phyloP scores from a whole-genome alignment of 2,113 vertebrate species.

The Cepphus grylle region DNA sequence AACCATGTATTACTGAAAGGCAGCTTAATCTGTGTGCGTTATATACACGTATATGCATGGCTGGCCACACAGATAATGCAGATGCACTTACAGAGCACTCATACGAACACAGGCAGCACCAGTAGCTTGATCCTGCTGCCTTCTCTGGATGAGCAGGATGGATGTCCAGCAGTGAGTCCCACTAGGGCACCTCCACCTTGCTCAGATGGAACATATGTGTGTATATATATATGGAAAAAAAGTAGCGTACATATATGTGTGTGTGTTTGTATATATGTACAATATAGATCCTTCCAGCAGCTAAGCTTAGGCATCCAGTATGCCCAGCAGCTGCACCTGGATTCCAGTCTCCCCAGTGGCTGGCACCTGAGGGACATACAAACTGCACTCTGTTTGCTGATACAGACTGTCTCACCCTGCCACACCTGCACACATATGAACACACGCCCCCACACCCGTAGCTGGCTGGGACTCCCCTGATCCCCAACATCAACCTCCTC shows the following conservation, averaged over 20 bases:
- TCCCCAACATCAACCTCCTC: neutral
- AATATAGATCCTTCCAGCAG: neutral
- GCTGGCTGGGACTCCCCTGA: neutral
- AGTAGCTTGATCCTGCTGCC: neutral
- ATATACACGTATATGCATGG: too few relatives aligned
- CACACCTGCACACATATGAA: neutral
- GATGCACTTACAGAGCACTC: neutral
- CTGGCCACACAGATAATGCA: neutral
- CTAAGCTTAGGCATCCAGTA: neutral
- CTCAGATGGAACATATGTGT: neutral
- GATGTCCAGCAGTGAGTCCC: neutral
- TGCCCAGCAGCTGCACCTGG: neutral
- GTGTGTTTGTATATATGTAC: neutral
- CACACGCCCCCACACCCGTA: accelerated
- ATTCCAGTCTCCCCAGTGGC: neutral
- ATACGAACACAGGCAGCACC: neutral
- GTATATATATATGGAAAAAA: neutral
- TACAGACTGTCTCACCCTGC: neutral
- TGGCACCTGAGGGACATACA: neutral
- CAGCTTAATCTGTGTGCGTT: neutral
- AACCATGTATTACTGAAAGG: accelerated
- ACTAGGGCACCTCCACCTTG: neutral
- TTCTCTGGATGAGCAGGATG: neutral
- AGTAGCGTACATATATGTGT: neutral
- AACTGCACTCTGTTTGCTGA: neutral